Evolutionary conservation across 2,797 vertebrate genomes (phyloP).

Genomic region (Acridotheres tristis): DNA sequence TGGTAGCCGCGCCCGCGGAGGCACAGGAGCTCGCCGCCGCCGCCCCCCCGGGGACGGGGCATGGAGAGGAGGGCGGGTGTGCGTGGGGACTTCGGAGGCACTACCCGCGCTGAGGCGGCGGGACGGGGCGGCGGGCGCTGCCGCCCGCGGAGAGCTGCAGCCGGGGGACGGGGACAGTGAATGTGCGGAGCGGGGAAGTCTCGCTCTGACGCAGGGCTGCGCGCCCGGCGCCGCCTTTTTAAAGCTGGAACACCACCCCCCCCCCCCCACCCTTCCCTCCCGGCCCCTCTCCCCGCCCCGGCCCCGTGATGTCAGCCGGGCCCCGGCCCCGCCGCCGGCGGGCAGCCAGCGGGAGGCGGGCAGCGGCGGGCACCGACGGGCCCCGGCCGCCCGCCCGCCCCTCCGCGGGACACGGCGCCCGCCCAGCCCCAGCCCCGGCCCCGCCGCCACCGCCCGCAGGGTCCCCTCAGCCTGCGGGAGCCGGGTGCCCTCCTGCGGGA

Average conservation of each 20-base stretch:
- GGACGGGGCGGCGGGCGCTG: neutral
- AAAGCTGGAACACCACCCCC: no score
- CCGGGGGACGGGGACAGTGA: conserved; percentile 54
- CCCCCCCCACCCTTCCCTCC: no score
- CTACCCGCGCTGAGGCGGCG: neutral
- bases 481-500: neutral
- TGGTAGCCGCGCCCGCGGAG: neutral
- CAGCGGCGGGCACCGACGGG: no score
- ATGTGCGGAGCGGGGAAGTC: conserved; percentile 77
- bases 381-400: neutral
- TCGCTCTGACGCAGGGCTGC: conserved; percentile 86
- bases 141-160: neutral
- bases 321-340: conserved; percentile 41
- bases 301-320: conserved; percentile 44
- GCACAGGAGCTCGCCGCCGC: neutral
- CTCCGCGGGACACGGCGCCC: conserved; percentile 67
- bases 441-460: neutral
- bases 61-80: conserved; percentile 29
- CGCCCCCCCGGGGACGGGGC: conserved; percentile 18
- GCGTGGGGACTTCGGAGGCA: neutral
- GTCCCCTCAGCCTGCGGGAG: neutral
- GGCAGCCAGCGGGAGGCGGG: no score
- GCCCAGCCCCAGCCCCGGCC: neutral
- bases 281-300: conserved; percentile 54
- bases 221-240: conserved; percentile 86